phyloP scores from a whole-genome alignment of 2,888 invertebrate genomes.

The Pyralis farinalis region DNA sequence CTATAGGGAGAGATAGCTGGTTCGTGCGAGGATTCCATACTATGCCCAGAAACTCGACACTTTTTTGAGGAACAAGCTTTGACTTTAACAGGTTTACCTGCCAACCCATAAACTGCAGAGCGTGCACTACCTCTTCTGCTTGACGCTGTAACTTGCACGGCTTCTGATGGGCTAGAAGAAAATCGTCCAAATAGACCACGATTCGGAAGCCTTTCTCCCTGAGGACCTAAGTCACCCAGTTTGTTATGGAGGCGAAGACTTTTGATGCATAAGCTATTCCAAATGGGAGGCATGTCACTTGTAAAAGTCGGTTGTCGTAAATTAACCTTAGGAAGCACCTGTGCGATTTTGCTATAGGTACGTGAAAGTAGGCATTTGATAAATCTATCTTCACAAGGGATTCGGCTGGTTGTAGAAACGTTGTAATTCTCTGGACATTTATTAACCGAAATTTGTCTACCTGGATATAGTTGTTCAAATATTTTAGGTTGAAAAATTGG shows the following conservation, averaged over 20 bases:
- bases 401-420: not conserved
- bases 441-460: not conserved
- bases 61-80: slow-evolving; percentile 10
- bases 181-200: not conserved
- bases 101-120: slow-evolving; percentile 13
- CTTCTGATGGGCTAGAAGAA: not conserved
- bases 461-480: too few relatives aligned
- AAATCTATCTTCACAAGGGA: not conserved
- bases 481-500: too few relatives aligned
- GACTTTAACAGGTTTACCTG: slow-evolving; percentile 17
- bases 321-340: not conserved
- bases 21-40: slow-evolving; percentile 19
- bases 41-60: slow-evolving; percentile 17
- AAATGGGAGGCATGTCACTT: not conserved
- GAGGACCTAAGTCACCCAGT: not conserved
- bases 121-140: not conserved
- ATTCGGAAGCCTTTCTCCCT: not conserved
- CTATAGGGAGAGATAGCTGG: slow-evolving; percentile 12
- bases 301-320: not conserved
- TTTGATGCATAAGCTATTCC: not conserved
- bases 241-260: not conserved
- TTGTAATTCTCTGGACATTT: not conserved
- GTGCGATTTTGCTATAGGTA: not conserved
- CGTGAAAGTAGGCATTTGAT: not conserved
- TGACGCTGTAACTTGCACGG: not conserved